Base-by-base conservation (phyloP, 2,113 vertebrate species). In the Australoheros scitulus region DNA sequence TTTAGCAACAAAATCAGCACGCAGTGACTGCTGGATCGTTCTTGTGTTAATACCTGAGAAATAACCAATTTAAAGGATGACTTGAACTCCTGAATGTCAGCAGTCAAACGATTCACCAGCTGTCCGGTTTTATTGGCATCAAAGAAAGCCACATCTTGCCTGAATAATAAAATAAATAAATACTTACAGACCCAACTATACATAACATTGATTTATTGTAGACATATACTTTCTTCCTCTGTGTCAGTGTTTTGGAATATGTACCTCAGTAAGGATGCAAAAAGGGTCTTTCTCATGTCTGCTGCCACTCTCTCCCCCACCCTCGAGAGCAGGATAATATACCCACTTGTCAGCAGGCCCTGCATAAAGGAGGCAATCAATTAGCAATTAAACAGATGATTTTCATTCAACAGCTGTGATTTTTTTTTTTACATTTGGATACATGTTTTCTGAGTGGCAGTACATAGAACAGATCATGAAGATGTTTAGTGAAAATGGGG, bases 41-140 rank as follows among this genome's bases (percentile, higher is more conserved):
- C 38, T 38, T 59, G 77, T 52, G 75, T 34, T 29, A 65, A 20
- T 77, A 86, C 98, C 97, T 98, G 97, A 79, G 98, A 98, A 87
- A 99, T 93, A 78, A 97, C 95, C 17, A 98, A 89, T 83, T 99
- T 99, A 94, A 99, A 99, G 58, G 97, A 98, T 0, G 98, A 99
- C 79, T 99, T 99, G 88, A 99, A 98, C 86, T 99, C 98, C 89
- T 99, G 98, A 91, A 99, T 96, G 52, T 99, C 98, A 0, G 97
- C 86, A 0, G 98, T 99, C 92, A 99, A 91, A 9, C 97, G 96
- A 8, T 96, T 96, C 85, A 99, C 97, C 89, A 99, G 93, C 84
- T 97, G 97, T 26, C 98, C 98, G 0, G 98, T 98, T 92, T 96
- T 97, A 50, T 95, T 97, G 61, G 96, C 94, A 1, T 99, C 98